Evolutionary conservation across 2,888 invertebrate species (phyloP), one percentile per base, ranked within the genome.

Genomic region (Zygaena filipendulae): DNA sequence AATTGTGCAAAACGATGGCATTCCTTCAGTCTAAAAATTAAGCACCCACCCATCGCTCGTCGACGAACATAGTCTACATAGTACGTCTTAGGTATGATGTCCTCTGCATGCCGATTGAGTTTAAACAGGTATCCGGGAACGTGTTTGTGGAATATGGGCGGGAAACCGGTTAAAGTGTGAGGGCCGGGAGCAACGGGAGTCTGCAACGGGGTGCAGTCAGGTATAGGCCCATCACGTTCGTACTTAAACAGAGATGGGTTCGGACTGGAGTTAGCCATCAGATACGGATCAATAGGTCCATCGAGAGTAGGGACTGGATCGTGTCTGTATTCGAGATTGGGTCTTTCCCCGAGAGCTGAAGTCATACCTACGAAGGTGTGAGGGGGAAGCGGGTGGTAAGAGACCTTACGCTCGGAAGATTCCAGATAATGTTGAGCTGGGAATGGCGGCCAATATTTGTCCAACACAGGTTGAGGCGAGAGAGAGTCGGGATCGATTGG

Each of bases 1-100:
- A 39, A 43, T 32, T 39, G 68, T 70, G 70, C 64, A 51, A 30
- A 29, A 36, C 25, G 24, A n/a, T 29, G 43, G 50, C 56, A 61
- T 62, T 70, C 70, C 69, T 69, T 69, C 68, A 57, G 59, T 62
- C 61, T 55, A 67, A 69, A n/a, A n/a, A 63, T 70, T 74, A 74
- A 77, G 71, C 77, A 77, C 79, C 71, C 77, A 79, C 79, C 79
- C 71, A 74, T 60, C 52, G 75, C 69, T 67, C 77, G 60, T 60
- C 63, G 66, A 62, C 74, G 75, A 51, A 71, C 66, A 71, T 77
- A 77, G 62, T 79, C 77, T 75, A 79, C 62, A 70, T 62, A 79
- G 62, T 70, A 71, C 66, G 77, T 74, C 69, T 74, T 70, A 59
- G 67, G 66, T 43, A 53, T 61, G 66, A 72, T 60, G 61, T 77